Evolutionary conservation across 2,888 invertebrate genomes (phyloP), one percentile per base, ranked within the genome.

Genomic region (Chrysolina haemoptera): DNA sequence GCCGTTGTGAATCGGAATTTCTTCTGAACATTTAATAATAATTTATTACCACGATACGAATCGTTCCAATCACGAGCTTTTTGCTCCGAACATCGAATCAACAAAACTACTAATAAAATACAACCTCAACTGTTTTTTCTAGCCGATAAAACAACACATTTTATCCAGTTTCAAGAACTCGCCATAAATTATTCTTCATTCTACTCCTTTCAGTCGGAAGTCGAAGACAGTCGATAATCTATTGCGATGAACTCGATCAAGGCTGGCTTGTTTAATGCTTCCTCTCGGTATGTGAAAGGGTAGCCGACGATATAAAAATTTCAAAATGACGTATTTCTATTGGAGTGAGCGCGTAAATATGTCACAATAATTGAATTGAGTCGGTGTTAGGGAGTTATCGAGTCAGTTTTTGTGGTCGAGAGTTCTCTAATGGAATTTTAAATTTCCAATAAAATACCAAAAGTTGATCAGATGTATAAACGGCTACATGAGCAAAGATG

Each of bases 211-310:
- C 72, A 72, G 67, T 72, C 68, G 72, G 72, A 72, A 72, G 72
- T 72, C 59, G 68, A 63, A 62, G 72, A 72, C 72, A 63, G 68
- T 62, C 27, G 1, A 65, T 64, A 73, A 73, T 73, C 73, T 46
- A 69, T 70, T 64, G 16, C 69, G 64, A 63, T 70, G 63, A 59
- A 73, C 69, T 73, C 22, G 59, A 69, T 73, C 73, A 73, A 73
- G 73, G 69, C 46, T 70, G 70, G 46, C 62, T 55, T 73, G 63
- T 68, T 68, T 68, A 53, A 73, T 73, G 68, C 59, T 73, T 68
- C 73, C 68, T 63, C 46, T 71, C 55, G 63, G n/a, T 59, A 65
- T 53, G 70, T 70, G 70, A 70, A 70, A 70, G 63, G 63, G 70
- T 63, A 55, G 66, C 66, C 66, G 35, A n/a, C 59, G 35, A n/a